phyloP scores from a whole-genome alignment of 2,888 invertebrate genomes.

The Drosophila quinaria region DNA sequence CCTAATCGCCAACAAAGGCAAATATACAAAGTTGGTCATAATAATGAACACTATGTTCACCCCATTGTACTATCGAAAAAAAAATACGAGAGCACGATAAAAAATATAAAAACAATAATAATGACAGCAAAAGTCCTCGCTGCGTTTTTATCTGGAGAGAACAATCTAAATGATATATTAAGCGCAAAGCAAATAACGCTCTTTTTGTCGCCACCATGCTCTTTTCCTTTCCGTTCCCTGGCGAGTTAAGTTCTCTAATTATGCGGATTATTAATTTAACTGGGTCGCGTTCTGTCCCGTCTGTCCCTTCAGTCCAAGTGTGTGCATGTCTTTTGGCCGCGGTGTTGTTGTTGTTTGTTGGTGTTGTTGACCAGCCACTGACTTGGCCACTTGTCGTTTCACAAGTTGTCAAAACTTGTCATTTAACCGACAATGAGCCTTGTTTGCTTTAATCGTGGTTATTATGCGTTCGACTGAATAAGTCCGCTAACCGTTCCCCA shows the following conservation, averaged over 20 bases:
- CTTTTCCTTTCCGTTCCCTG: conserved; percentile 24
- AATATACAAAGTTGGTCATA: conserved; percentile 50
- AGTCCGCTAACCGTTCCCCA: conserved; percentile 39
- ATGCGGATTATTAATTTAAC: conserved; percentile 86
- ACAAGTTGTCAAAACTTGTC: conserved; percentile 84
- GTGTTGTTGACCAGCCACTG: conserved; percentile 52
- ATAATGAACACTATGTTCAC: conserved; percentile 34
- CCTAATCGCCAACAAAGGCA: conserved; percentile 54
- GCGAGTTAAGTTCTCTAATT: conserved; percentile 84
- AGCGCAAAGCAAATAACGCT: conserved; percentile 84
- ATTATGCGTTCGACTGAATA: conserved; percentile 78
- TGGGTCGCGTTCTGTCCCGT: conserved; percentile 68
- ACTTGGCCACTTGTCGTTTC: conserved; percentile 75
- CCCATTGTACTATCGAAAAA: conserved; percentile 12
- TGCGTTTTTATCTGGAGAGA: conserved; percentile 81
- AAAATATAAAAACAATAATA: conserved; percentile 62
- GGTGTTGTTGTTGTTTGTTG: conserved; percentile 22
- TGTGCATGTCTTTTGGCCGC: conserved; percentile 29
- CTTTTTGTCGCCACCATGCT: conserved; percentile 66
- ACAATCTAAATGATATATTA: conserved; percentile 86
- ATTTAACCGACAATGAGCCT: conserved; percentile 85
- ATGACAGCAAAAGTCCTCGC: conserved; percentile 75
- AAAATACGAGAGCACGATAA: conserved; percentile 21
- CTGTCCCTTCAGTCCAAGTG: conserved; percentile 15
- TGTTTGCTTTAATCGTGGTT: conserved; percentile 85